phyloP scores from a whole-genome alignment of 2,888 invertebrate species.

The Leptarthrus brevirostris region DNA sequence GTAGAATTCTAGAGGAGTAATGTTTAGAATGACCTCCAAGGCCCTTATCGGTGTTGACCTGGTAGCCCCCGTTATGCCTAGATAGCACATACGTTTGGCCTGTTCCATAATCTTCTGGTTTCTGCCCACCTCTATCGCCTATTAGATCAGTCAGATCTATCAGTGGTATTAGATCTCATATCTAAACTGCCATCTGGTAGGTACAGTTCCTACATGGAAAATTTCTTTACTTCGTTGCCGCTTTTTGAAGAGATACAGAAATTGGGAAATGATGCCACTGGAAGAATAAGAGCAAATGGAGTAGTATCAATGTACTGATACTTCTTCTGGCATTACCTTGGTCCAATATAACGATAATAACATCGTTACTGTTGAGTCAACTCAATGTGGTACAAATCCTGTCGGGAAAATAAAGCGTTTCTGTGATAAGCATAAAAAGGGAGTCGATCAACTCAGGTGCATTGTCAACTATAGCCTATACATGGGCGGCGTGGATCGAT shows the following conservation, averaged over 20 bases:
- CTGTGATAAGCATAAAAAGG: background rate
- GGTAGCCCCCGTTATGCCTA: too few species aligned
- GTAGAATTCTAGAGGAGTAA: too few species aligned
- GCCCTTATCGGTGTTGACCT: too few species aligned
- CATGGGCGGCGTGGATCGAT: slow-evolving; percentile 12
- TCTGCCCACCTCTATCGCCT: too few species aligned
- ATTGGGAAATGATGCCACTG: slow-evolving; percentile 5
- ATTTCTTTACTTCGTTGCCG: slow-evolving; percentile 18
- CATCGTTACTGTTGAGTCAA: too few species aligned
- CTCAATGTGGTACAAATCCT: slow-evolving; percentile 3
- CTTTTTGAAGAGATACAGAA: background rate
- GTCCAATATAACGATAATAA: slow-evolving; percentile 23
- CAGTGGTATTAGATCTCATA: background rate
- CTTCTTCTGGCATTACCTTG: background rate
- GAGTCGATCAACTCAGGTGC: background rate
- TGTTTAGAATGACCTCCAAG: too few species aligned
- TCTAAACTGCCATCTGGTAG: slow-evolving; percentile 3
- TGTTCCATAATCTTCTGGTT: too few species aligned
- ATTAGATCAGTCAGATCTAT: background rate
- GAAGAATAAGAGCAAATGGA: background rate
- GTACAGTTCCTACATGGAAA: slow-evolving; percentile 24
- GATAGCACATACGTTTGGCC: too few species aligned
- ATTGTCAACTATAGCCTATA: background rate
- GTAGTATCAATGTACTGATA: slow-evolving; percentile 1
- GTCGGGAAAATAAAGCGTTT: background rate